phyloP scores from a whole-genome alignment of 35 echinoderm and acorn worm species.

The Lytechinus pictus region DNA sequence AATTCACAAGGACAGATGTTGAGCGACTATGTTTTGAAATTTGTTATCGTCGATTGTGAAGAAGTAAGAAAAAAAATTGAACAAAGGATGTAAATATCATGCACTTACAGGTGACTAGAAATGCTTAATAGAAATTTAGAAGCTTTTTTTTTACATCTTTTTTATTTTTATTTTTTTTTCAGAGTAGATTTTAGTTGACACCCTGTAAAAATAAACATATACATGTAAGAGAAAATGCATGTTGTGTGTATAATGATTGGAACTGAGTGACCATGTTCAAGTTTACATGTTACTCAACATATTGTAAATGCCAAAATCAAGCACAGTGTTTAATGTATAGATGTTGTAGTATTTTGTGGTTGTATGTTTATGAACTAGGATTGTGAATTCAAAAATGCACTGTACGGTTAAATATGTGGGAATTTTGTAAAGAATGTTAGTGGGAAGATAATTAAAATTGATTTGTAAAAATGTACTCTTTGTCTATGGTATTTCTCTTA shows the following conservation, averaged over 20 bases:
- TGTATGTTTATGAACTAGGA: background rate
- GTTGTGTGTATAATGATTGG: no score
- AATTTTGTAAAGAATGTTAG: background rate
- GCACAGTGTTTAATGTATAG: background rate
- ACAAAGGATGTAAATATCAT: constrained; percentile 13
- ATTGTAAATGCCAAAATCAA: background rate
- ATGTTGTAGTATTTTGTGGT: background rate
- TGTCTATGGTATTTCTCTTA: background rate
- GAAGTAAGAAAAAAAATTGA: background rate
- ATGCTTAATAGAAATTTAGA: background rate
- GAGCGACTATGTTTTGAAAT: background rate
- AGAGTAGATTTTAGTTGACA: background rate
- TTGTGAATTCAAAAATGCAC: background rate
- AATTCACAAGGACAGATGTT: background rate
- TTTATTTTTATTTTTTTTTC: background rate
- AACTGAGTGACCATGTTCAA: no score
- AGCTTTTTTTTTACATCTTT: background rate
- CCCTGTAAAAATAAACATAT: background rate
- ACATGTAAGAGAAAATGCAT: background rate
- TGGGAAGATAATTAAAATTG: background rate
- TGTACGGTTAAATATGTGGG: background rate
- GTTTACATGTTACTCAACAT: background rate
- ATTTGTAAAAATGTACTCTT: background rate
- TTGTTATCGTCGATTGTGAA: background rate
- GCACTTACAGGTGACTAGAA: background rate